These are phyloP conservation scores for Bambusicola thoracicus DNA, from an alignment of 2,113 vertebrate genomes.

Conservation along the genomic window DNA sequence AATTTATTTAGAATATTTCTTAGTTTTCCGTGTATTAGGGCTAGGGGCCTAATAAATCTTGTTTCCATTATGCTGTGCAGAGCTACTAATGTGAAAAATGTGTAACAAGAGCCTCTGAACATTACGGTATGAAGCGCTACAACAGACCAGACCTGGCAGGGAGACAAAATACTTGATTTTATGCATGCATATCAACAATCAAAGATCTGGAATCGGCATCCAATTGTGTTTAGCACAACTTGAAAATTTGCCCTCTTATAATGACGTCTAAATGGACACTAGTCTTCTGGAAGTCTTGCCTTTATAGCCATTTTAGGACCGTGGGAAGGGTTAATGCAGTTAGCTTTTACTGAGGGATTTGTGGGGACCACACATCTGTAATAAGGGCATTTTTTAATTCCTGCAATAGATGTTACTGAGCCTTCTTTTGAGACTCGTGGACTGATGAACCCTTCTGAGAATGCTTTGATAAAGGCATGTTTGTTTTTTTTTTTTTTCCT, in stretches of 20 bases:
- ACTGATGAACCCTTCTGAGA: not conserved
- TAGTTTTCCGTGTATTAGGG: not conserved
- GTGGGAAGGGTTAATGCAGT: not conserved
- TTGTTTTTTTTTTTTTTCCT: not conserved
- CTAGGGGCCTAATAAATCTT: not conserved
- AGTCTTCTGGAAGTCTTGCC: not conserved
- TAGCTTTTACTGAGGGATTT: not conserved
- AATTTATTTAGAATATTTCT: not conserved
- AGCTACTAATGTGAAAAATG: not conserved
- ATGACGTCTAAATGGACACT: not conserved
- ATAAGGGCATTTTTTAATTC: not conserved
- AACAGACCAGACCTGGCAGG: not conserved
- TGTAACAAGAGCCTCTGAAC: not conserved
- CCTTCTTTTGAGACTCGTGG: not conserved
- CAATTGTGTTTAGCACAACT: not conserved
- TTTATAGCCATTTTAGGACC: not conserved
- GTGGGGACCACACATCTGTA: not conserved
- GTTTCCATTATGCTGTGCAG: not conserved
- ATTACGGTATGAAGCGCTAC: not conserved
- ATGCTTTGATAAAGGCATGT: not conserved
- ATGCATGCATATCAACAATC: not conserved
- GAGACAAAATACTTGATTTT: not conserved
- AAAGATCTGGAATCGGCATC: not conserved
- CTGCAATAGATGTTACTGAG: not conserved
- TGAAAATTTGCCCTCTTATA: not conserved